Conservation (phyloP, 2,113 vertebrate genomes). For the Tamias sibiricus region DNA sequence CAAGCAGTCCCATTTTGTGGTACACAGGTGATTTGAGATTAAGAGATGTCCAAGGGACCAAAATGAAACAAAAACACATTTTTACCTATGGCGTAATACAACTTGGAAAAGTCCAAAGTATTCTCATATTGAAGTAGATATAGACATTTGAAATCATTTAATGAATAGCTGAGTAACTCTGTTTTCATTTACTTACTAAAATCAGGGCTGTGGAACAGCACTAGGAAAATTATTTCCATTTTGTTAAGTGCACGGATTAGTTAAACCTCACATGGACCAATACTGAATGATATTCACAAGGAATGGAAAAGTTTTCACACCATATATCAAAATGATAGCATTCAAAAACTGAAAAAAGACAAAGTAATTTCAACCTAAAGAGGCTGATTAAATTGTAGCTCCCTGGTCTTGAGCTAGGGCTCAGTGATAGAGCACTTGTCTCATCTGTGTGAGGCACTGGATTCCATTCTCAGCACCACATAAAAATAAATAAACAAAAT, state of each 20-base stretch:
- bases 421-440: not conserved
- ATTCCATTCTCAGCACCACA: no score
- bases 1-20: not conserved
- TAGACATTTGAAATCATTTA: not conserved
- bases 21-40: not conserved
- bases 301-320: not conserved
- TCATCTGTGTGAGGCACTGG: not conserved
- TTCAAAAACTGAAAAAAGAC: slow-evolving; percentile 14
- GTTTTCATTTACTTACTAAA: slow-evolving; percentile 26
- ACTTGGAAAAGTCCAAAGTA: not conserved
- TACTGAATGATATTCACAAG: no score
- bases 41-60: not conserved
- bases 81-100: not conserved
- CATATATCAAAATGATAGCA: not conserved
- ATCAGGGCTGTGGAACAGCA: not conserved
- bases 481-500: not conserved
- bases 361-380: slow-evolving; percentile 44
- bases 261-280: not conserved
- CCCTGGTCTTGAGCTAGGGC: not conserved
- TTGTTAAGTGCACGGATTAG: not conserved
- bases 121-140: slow-evolving; percentile 12
- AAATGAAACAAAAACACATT: not conserved
- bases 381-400: not conserved
- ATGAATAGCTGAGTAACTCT: not conserved
- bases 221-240: slow-evolving; percentile 9